Evolutionary conservation across 2,888 invertebrate genomes (phyloP), one percentile per base, ranked within the genome.

Genomic region (Apocheima hispidaria): DNA sequence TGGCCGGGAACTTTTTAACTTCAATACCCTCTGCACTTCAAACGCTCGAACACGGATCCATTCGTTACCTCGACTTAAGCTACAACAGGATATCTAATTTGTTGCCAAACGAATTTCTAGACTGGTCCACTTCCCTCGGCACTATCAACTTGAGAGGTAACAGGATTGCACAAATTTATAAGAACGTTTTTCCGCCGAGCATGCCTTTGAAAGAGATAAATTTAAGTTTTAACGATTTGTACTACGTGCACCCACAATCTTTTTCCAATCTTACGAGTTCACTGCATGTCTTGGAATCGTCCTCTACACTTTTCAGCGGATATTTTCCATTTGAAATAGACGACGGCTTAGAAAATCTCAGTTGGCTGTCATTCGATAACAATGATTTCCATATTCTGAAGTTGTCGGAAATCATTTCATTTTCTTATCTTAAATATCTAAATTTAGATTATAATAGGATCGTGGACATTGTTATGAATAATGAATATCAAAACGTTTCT

Each of bases 181-280:
- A 94, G 68, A 95, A 95, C 75, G 94, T 96, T 69, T 96, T 98
- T 84, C 93, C 94, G 61, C 95, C 95, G 38, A 94, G 96, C 52
- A 95, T 95, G 68, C 95, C 96, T 70, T 94, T 99, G 71, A 96
- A 96, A 77, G 98, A 98, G 87, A 94, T 99, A 68, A 97, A 97
- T 88, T 91, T 99, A 69, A 98, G 98, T 81, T 98, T 98, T 87
- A 99, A 99, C 87, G 96, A 97, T 78, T 94, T 99, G 67, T 95
- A 95, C 73, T 95, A 96, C 77, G 94, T 98, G 70, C 96, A 97
- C 80, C 94, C 95, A 23, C 95, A 96, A 78, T 96, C 97, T 16
- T 97, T 98, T 82, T 93, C 94, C 60, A 96, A 96, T 74, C 93
- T 98, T 61, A 95, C 96, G 33, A 94, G 94, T 53, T 95, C 95